Evolutionary conservation across 2,797 vertebrate species (phyloP).

Genomic region (Sternotherus odoratus): DNA sequence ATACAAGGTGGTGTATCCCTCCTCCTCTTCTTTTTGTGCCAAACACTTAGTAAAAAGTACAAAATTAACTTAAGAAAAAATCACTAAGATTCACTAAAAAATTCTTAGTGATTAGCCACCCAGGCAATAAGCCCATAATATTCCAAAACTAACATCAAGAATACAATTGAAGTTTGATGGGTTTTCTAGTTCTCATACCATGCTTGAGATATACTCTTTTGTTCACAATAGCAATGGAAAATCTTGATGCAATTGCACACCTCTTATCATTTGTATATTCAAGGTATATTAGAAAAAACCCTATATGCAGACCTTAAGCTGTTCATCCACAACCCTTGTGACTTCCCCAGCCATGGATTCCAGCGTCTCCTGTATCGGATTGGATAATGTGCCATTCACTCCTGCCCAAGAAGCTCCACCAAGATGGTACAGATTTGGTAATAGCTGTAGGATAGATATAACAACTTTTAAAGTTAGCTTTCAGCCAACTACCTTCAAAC

Average conservation of each 20-base stretch:
- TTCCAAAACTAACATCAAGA: neutral
- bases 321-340: constrained; percentile 93
- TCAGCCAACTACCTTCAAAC: neutral
- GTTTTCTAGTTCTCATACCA: neutral
- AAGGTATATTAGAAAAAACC: neutral
- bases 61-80: too few relatives aligned
- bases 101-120: neutral
- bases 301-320: constrained; percentile 89
- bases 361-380: constrained; percentile 94
- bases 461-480: neutral
- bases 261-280: neutral
- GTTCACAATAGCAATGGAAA: neutral
- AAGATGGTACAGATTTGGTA: constrained; percentile 95
- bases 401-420: constrained; percentile 89
- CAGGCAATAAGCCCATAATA: neutral
- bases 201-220: neutral
- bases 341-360: constrained; percentile 98
- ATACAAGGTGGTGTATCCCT: neutral
- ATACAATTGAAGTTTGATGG: neutral
- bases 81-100: too few relatives aligned
- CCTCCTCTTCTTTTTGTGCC: neutral
- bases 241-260: neutral
- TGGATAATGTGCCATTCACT: constrained; percentile 84
- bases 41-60: too few relatives aligned
- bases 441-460: constrained; percentile 82